Conservation (phyloP, 53 echinoderm and acorn worm genomes). For the Echinometra lucunter region DNA sequence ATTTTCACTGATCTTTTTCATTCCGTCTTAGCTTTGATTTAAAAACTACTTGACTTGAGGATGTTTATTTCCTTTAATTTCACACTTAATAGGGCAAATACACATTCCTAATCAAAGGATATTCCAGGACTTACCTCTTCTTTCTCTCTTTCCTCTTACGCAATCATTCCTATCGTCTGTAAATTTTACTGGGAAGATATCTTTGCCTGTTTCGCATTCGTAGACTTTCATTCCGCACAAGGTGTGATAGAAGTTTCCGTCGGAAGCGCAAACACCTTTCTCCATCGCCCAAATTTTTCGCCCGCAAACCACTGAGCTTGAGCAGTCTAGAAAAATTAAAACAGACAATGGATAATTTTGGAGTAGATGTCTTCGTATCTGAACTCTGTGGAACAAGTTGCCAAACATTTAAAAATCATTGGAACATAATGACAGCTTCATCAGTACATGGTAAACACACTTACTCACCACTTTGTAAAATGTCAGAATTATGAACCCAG, state of each 20-base stretch:
- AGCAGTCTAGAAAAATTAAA: background rate
- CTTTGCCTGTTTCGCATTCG: background rate
- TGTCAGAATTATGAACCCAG: too few species aligned
- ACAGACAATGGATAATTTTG: background rate
- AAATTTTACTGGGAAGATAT: background rate
- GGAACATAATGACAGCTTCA: too few species aligned
- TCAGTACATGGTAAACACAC: too few species aligned
- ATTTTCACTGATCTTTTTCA: too few species aligned
- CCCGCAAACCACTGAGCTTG: background rate
- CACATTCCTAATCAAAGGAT: background rate
- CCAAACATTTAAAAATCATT: too few species aligned
- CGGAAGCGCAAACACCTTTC: background rate
- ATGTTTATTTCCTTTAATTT: too few species aligned
- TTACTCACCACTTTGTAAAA: too few species aligned
- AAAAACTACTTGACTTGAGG: too few species aligned
- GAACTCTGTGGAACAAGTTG: too few species aligned
- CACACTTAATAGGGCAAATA: background rate
- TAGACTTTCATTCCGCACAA: slow-evolving; percentile 7
- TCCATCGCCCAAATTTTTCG: background rate
- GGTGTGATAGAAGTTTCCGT: background rate
- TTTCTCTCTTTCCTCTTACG: background rate
- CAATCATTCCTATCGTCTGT: background rate
- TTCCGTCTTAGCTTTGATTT: too few species aligned
- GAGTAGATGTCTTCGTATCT: background rate
- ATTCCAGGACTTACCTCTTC: background rate